Evolutionary conservation across 2,888 invertebrate genomes (phyloP), one percentile per base, ranked within the genome.

Genomic region (Poecilobothrus nobilitatus): DNA sequence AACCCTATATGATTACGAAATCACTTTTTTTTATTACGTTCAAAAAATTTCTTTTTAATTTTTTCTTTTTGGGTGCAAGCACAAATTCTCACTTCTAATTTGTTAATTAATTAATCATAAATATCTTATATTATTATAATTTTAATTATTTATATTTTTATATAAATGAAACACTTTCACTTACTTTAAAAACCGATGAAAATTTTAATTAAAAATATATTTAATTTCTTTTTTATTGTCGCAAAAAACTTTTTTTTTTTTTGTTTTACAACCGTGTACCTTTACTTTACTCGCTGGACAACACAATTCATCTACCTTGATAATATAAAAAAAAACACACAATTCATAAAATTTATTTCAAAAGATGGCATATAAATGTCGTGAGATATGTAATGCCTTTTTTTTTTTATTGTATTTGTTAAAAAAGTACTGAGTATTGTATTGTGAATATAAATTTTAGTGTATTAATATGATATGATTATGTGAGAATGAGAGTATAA

Each of bases 281-380:
- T 15, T 53, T 12, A 53, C 53, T 53, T 53, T 18, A 53, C 53
- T 53, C 53, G 53, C 53, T 53, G 53, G 53, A 53, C 53, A 53
- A 53, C 53, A 53, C 53, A 53, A 53, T 53, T 53, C 53, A 53
- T 53, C 53, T 53, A 53, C 53, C 15, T 53, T 53, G 53, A 53
- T 53, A 53, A 37, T 37, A 5, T 27, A 7, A 37, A 37, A 37
- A 37, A 53, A 53, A 53, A 53, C 37, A 12, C 27, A 1, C 53
- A 15, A 18, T 53, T 53, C 18, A 18, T 18, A 53, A 53, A 18
- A 37, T 37, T 10, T 53, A 53, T 53, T 53, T 53, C 18, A 53
- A 15, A 53, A 6, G 2, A 27, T 8, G 41, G 41, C 41, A 15
- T 12, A 41, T 4, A 4, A 12, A 41, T 6, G 2, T 41, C 41